Evolutionary conservation across 2,113 vertebrate genomes (phyloP).

Genomic region (Ellobius talpinus): DNA sequence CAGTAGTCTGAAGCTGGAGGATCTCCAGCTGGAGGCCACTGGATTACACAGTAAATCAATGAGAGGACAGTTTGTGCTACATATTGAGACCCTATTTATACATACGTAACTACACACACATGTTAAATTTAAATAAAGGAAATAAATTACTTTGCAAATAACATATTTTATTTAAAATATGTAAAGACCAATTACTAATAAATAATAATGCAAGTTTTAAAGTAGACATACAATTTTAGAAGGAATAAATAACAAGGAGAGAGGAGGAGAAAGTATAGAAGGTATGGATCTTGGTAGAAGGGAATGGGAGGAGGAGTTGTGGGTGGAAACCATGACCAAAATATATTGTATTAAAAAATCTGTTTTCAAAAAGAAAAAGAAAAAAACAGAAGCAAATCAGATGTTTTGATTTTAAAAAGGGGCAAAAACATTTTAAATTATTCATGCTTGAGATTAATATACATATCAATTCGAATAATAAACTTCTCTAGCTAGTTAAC

Average conservation of each 20-base stretch:
- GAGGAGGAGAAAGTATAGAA: too few relatives aligned
- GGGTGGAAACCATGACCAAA: too few relatives aligned
- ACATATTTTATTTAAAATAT: not conserved
- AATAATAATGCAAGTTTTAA: slow-evolving; percentile 15
- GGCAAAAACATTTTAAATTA: not conserved
- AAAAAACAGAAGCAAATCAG: not conserved
- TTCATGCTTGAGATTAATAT: not conserved
- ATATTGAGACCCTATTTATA: not conserved
- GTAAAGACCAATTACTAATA: not conserved
- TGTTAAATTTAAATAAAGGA: not conserved
- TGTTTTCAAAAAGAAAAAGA: too few relatives aligned
- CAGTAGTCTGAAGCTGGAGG: not conserved
- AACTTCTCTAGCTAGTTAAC: not conserved
- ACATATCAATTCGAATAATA: not conserved
- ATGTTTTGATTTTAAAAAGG: not conserved
- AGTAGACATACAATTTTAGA: not conserved
- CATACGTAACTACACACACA: too few relatives aligned
- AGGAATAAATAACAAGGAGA: not conserved
- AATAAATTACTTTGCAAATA: not conserved
- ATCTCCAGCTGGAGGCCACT: not conserved
- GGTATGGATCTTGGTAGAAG: too few relatives aligned
- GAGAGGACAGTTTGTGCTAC: not conserved
- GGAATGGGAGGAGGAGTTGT: too few relatives aligned
- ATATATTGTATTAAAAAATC: too few relatives aligned
- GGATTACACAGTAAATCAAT: not conserved